These are phyloP conservation scores for Porphyrio hochstetteri DNA, from an alignment of 2,113 vertebrate genomes.

Conservation along the genomic window DNA sequence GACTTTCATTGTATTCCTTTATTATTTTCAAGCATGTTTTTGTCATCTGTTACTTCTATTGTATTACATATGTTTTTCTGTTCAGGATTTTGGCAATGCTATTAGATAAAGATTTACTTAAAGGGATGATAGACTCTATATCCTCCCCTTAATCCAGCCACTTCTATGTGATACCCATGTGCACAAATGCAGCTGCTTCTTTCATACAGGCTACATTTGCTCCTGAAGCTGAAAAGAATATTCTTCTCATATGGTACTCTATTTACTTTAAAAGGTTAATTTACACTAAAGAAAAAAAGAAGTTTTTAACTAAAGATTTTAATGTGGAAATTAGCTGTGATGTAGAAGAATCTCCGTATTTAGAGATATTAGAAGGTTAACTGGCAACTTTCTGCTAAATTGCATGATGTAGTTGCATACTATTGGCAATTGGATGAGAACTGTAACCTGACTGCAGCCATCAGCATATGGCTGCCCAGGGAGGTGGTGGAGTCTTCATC, in stretches of 20 bases:
- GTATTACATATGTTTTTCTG: neutral
- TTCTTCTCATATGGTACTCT: neutral
- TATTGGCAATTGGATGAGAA: neutral
- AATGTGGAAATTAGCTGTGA: neutral
- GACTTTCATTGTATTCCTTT: neutral
- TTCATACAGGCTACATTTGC: neutral
- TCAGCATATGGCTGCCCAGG: no score
- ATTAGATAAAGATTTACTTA: neutral
- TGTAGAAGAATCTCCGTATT: neutral
- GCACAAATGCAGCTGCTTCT: neutral
- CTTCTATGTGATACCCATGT: neutral
- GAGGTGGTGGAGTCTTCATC: no score
- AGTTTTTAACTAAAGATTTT: neutral
- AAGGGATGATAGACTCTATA: neutral
- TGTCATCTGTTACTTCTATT: neutral
- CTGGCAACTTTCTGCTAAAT: neutral
- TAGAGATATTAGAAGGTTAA: neutral
- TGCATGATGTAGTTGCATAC: neutral
- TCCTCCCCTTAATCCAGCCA: neutral
- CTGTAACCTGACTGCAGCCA: no score
- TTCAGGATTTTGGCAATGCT: neutral
- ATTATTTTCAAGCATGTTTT: neutral
- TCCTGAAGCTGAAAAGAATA: neutral
- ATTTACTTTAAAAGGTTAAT: neutral
- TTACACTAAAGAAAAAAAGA: neutral